Evolutionary conservation across 2,113 vertebrate genomes (phyloP), one percentile per base, ranked within the genome.

Genomic region (Phoxinus phoxinus): DNA sequence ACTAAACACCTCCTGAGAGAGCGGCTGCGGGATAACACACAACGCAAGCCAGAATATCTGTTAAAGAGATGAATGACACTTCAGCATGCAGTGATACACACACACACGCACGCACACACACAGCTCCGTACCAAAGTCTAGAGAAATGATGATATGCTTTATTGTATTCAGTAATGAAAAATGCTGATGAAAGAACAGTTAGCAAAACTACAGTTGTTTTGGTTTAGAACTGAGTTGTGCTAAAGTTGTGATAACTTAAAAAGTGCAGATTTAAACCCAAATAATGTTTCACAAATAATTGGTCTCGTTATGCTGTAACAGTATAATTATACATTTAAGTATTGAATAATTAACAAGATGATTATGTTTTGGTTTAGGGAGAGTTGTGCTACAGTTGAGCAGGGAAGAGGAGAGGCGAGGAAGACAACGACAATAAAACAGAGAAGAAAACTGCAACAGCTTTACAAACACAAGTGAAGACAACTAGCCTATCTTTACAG

Each of bases 1-100:
- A 74, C 12, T 27, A 61, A 46, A 80, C 15, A 6, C 35, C 56
- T 63, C 77, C 77, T 27, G 32, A 41, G 77, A 63, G 77, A 46
- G 67, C 67, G 2, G 17, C 17, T 69, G 32, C 17, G 12, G 2
- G 63, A 69, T 69, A 35, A 72, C 25, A 73, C 71, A 73, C 37
- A 73, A 41, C 19, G 32, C 32, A 19, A 37, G 65, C 65, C 65
- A 71, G 67, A 5, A 71, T 71, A 71, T 41, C 37, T 41, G 67
- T 71, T 41, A 71, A 71, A 23, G 67, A 37, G 9, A 71, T 71
- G 19, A 71, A 21, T 71, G 32, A 23, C 21, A 5, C 35, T 69
- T 37, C 63, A 65, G 13, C 27, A 30, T 30, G 27, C 63, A 65
- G 25, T 32, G 32, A 21, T 19, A 37, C 32, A 69, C 65, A 69